Percentiles rank a stretch among this genome's conserved stretches.
phyloP scores from a whole-genome alignment of 2,113 vertebrate species.

The Oxyruncus cristatus region DNA sequence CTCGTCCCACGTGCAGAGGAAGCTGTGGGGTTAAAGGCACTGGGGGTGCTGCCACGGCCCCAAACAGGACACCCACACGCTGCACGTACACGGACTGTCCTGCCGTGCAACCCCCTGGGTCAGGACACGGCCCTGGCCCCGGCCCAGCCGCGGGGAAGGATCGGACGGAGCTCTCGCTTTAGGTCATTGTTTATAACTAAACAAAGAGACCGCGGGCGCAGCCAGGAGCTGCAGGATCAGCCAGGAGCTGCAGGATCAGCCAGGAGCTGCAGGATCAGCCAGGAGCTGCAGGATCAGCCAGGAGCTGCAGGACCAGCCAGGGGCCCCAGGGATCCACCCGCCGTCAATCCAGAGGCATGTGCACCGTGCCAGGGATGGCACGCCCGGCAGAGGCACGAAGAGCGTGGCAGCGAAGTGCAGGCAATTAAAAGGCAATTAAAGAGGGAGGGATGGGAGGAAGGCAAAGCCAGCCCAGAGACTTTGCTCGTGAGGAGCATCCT shows the following conservation, averaged over 20 bases:
- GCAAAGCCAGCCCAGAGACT: background rate
- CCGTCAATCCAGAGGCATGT: background rate
- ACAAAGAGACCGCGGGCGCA: background rate
- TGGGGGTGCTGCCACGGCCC: background rate
- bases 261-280: background rate
- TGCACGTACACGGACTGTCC: background rate
- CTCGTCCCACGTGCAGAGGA: background rate
- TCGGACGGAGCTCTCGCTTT: background rate
- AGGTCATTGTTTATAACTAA: constrained; percentile 57
- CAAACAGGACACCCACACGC: background rate
- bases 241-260: background rate
- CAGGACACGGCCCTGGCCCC: constrained; percentile 18
- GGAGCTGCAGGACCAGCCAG: constrained; percentile 4
- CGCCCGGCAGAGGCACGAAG: background rate
- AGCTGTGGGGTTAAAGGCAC: background rate
- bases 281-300: background rate
- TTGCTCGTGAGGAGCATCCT: background rate
- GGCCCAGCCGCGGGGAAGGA: background rate
- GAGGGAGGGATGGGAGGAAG: background rate
- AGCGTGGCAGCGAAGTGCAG: background rate
- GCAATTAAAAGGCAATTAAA: background rate
- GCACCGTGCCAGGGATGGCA: background rate
- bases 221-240: background rate
- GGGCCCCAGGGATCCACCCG: background rate
- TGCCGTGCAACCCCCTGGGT: background rate